Evolutionary conservation across 2,888 invertebrate genomes (phyloP), one percentile per base, ranked within the genome.

Genomic region (Tridacna gigas): DNA sequence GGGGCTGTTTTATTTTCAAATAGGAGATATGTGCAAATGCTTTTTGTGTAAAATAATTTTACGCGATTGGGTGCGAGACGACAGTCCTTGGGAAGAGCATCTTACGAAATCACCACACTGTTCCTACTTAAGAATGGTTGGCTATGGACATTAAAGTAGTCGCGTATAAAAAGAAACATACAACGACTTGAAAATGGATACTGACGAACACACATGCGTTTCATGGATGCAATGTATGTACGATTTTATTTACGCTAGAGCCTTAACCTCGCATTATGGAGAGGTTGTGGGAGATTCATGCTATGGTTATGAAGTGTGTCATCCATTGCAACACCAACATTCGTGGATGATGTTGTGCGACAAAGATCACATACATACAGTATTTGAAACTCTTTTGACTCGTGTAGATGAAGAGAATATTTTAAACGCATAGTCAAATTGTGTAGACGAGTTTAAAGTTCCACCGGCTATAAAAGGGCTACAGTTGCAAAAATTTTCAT

Each of bases 241-340:
- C 63, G 63, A 63, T 22, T 22, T 63, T 22, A 22, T 63, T 22
- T 63, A 63, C 25, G 63, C 25, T 22, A 22, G 9, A 63, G 63
- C 63, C 22, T 22, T 63, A 13, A 22, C 22, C 25, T 63, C 63
- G 13, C 25, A 63, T 63, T 63, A 63, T 13, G 13, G 22, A 13
- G 63, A 63, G 20, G 63, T 25, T 63, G 25, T 63, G 22, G 13
- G 63, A 22, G 63, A 22, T 63, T 22, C 63, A 5, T 63, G 63
- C 20, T 63, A 63, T 25, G 63, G 25, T 63, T 63, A 22, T 63
- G 63, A 63, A 63, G 22, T 22, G 13, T 63, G 22, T 25, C 63
- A 63, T 63, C 63, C 63, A 13, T 63, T 22, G 22, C 20, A 63
- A 63, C 63, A 63, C 25, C 63, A 63, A 22, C 63, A 63, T 63